Base-by-base conservation (phyloP, 2,888 invertebrate species). In the Iselma pallidipennis region DNA sequence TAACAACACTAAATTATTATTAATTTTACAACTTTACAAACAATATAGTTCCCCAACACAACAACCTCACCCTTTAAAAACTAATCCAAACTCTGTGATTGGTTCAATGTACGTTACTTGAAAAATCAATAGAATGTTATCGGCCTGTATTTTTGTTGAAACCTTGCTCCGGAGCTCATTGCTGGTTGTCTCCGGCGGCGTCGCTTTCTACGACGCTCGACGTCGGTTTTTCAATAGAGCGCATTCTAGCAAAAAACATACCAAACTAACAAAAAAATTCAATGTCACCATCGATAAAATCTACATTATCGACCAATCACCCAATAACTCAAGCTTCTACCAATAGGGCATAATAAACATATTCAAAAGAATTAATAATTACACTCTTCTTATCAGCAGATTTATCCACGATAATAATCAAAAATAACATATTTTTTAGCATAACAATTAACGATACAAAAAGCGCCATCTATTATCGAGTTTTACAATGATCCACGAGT, bases 91-190 rank as follows among this genome's bases (percentile, higher is more conserved):
- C 81, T 79, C 82, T 82, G 80, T 82, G 81, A 82, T 82, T 82
- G 82, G 82, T 82, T 82, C 81, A 81, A 81, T 79, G 81, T 83
- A 84, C 82, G 84, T 85, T 85, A 83, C 81, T 81, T 16, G 85
- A 87, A 87, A 86, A 87, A 87, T 86, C 86, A 86, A 86, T 86
- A 86, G 83, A 83, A 83, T 84, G 84, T 84, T 85, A 85, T 81
- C 81, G 80, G 80, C 79, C 81, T 80, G 81, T 80, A 82, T 82
- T 82, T 83, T 82, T 82, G 80, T 80, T 76, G 76, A 79, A 78
- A 75, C 78, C 73, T 75, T 74, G 78, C 78, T 75, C 76, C 72
- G 68, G 74, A 75, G 75, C 76, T 78, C 79, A 78, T 78, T 80
- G 76, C 76, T 76, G 78, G 71, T 37, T 79, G 75, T 79, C 80